phyloP scores from a whole-genome alignment of 2,888 invertebrate genomes.

The Plebejus argus region DNA sequence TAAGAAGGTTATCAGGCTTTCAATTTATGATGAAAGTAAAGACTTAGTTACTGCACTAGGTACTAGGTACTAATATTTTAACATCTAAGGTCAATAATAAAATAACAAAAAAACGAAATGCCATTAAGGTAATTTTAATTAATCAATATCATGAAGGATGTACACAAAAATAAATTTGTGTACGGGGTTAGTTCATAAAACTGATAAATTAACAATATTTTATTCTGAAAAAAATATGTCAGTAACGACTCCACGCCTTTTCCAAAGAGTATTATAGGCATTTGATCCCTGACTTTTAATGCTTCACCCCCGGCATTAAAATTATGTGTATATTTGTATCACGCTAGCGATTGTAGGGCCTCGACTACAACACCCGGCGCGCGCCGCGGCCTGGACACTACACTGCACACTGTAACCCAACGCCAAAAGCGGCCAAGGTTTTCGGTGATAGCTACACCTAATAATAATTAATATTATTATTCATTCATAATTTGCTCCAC shows the following conservation, averaged over 20 bases:
- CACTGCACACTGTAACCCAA: neutral
- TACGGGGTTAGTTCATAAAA: neutral
- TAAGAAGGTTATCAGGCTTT: too few species aligned
- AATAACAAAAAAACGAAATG: too few species aligned
- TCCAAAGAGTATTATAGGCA: slow-evolving; percentile 70
- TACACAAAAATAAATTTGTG: neutral
- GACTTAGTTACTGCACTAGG: too few species aligned
- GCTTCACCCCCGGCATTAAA: slow-evolving; percentile 80
- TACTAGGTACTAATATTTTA: too few species aligned
- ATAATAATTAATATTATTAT: neutral
- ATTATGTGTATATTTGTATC: slow-evolving; percentile 81
- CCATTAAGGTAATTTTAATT: too few species aligned
- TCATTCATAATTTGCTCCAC: neutral
- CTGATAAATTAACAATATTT: neutral
- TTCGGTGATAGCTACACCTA: neutral
- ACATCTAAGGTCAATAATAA: too few species aligned
- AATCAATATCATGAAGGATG: neutral
- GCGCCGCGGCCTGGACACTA: neutral
- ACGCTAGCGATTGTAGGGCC: slow-evolving; percentile 79
- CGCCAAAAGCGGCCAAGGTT: neutral
- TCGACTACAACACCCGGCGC: slow-evolving; percentile 57
- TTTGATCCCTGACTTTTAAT: slow-evolving; percentile 82
- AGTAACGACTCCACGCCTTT: slow-evolving; percentile 45
- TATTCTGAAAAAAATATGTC: slow-evolving; percentile 27
- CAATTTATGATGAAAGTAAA: too few species aligned